Percentiles rank a stretch among this genome's conserved stretches.
Conservation (phyloP, 2,888 invertebrate genomes). For the Pycnomerus fuliginosus region DNA sequence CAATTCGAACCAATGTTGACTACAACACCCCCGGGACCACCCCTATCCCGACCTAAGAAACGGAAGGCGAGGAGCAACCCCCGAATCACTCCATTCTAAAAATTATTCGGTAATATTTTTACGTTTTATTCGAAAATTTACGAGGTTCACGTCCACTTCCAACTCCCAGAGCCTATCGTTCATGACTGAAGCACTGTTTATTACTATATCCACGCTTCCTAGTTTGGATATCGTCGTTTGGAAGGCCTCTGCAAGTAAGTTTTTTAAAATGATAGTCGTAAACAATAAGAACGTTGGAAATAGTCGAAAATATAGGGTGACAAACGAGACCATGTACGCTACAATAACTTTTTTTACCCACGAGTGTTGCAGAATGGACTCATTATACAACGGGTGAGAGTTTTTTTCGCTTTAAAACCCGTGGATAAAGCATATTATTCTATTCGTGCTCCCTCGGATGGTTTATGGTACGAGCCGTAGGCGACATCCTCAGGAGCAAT, state of each 20-base stretch:
- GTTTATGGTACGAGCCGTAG: no score
- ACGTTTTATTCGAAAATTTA: conserved; percentile 52
- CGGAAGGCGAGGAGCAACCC: conserved; percentile 73
- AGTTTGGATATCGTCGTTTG: conserved; percentile 70
- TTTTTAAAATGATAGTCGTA: no score
- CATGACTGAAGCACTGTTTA: conserved; percentile 53
- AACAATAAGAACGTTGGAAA: no score
- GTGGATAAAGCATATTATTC: no score
- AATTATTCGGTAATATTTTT: conserved; percentile 22
- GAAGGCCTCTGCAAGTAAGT: conserved; percentile 66
- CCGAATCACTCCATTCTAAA: conserved; percentile 74
- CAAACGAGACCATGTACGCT: no score
- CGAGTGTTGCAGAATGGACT: no score
- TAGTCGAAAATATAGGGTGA: no score
- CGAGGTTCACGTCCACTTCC: conserved; percentile 67
- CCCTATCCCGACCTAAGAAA: conserved; percentile 73
- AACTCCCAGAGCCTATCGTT: conserved; percentile 48
- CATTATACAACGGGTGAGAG: no score
- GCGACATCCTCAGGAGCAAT: no score
- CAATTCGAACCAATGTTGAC: conserved; percentile 75
- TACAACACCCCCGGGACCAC: conserved; percentile 73
- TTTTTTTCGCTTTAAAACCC: no score
- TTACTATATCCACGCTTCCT: conserved; percentile 73
- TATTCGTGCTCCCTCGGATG: no score
- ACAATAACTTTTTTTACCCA: no score